Evolutionary conservation across 2,113 vertebrate genomes (phyloP), one percentile per base, ranked within the genome.

Genomic region (Thinocorus orbignyianus): DNA sequence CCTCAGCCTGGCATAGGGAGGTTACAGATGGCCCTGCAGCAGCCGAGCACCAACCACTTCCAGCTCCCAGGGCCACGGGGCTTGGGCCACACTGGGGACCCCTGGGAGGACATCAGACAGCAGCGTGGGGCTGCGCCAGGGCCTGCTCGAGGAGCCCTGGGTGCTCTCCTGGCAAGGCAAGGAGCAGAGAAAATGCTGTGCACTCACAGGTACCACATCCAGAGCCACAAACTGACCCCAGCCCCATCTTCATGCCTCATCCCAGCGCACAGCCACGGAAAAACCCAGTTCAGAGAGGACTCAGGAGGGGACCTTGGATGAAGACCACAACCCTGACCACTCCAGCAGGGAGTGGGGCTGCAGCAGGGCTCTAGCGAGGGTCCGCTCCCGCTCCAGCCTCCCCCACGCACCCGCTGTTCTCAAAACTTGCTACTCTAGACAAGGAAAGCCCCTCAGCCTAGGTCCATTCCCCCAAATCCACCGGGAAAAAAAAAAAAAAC

Each of bases 391-490:
- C 68, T 60, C 82, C 9, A 1, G 17, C 70, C 77, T 95, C 61
- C 77, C 90, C 46, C 72, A 44, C 4, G 0, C 0, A 1, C 81
- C 89, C n/a, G 0, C 82, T 18, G 61, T 22, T 90, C 81, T 95
- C 91, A 80, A 66, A 44, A 17, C 80, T 95, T 5, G 52, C 93
- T 91, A 70, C 73, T 89, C 88, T 77, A 0, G 31, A 86, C 84
- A 90, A 88, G 88, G 86, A 85, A 69, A 81, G 60, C 51, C 62
- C 72, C 70, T 91, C 74, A 80, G 89, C 92, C 89, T 94, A 91
- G 54, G 64, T 77, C 76, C 84, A 51, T 77, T 88, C 86, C 71
- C 89, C 92, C 92, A 70, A 73, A 86, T 78, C 95, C 96, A 94
- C 70, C 14, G 2, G 79, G 64, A 91, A 61, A 61, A 61, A 17